Conservation (phyloP, 2,888 invertebrate genomes). For the Caenorhabditis sp. region DNA sequence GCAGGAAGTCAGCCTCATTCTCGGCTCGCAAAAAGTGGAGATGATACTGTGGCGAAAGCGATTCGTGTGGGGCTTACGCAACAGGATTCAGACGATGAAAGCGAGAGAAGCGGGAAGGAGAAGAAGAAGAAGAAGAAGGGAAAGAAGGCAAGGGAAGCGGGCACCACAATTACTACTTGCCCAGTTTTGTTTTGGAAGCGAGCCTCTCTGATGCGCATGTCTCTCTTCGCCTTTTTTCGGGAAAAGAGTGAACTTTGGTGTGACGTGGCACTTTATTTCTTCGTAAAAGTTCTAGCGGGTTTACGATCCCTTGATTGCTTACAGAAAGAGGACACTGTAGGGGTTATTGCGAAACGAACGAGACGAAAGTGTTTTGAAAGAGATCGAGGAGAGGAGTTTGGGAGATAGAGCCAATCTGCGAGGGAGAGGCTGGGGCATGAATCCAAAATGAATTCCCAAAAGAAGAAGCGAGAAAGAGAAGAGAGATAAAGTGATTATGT, state of each 20-base stretch:
- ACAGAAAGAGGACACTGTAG: conserved; percentile 13
- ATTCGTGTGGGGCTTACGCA: conserved; percentile 19
- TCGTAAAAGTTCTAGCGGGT: conserved; percentile 7
- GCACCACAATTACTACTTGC: conserved; percentile 14
- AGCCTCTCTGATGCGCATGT: not conserved
- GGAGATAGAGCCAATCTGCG: not conserved
- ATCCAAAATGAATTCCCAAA: conserved; percentile 19
- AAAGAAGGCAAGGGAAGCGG: not conserved
- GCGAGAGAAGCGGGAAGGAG: not conserved
- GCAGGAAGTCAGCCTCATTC: conserved; percentile 7
- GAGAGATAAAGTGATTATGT: conserved; percentile 28
- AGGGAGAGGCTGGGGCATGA: not conserved
- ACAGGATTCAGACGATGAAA: conserved; percentile 27
- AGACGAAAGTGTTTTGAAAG: not conserved
- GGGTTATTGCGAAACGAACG: conserved; percentile 33
- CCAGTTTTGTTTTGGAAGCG: conserved; percentile 22
- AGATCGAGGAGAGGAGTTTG: not conserved
- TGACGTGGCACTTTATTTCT: not conserved
- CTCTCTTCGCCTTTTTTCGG: not conserved
- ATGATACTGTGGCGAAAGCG: conserved; percentile 25
- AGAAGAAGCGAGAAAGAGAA: not conserved
- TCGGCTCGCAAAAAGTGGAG: conserved; percentile 17
- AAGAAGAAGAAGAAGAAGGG: not conserved
- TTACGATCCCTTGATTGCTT: conserved; percentile 21
- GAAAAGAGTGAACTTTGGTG: too few relatives aligned